phyloP scores from a whole-genome alignment of 92 coral and sea anemone species.

The Parazoanthus atlanticus region DNA sequence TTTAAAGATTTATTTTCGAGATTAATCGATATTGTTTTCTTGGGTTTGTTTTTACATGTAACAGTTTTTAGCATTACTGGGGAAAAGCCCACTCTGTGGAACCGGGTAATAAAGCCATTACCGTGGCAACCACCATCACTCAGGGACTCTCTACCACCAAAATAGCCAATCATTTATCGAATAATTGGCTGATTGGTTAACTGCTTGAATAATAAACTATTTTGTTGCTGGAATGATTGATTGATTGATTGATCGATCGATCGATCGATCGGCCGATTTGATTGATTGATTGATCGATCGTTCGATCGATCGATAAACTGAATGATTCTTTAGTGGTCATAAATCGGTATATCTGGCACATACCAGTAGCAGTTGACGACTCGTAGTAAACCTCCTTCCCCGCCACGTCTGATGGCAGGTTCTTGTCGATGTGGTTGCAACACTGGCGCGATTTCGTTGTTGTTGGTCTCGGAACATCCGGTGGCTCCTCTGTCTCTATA shows the following conservation, averaged over 20 bases:
- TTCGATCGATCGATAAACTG: neutral
- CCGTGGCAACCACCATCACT: too few species aligned
- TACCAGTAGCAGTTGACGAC: constrained; percentile 28
- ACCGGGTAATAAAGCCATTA: too few species aligned
- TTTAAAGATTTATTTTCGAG: too few species aligned
- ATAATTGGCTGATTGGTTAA: neutral
- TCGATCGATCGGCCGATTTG: neutral
- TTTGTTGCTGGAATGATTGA: neutral
- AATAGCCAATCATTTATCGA: too few species aligned
- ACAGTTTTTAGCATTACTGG: too few species aligned
- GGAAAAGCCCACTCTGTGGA: too few species aligned
- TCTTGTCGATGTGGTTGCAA: constrained; percentile 28
- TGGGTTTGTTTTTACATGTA: too few species aligned
- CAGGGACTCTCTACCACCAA: too few species aligned
- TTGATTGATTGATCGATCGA: neutral
- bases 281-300: neutral
- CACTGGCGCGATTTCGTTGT: constrained; percentile 40
- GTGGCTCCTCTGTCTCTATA: neutral
- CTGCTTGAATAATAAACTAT: neutral
- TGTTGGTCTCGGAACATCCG: neutral
- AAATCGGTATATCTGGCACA: neutral
- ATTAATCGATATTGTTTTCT: too few species aligned
- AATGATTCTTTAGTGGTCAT: neutral
- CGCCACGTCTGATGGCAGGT: constrained; percentile 37
- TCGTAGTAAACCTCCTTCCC: constrained; percentile 72